Evolutionary conservation across 53 echinoderm and acorn worm genomes (phyloP).

Genomic region (Paracentrotus lividus): DNA sequence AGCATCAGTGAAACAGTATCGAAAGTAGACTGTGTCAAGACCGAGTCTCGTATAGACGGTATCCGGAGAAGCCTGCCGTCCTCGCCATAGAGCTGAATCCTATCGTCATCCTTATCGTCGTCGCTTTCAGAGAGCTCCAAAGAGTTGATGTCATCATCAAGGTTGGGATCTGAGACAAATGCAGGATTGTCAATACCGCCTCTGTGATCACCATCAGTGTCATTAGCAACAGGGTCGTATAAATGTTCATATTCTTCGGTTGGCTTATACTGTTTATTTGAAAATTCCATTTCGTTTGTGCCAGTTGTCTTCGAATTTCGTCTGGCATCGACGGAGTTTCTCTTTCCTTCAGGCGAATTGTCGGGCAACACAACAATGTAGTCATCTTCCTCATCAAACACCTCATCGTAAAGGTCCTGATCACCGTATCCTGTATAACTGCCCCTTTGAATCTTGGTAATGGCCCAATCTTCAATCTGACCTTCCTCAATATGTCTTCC

Average conservation of each 20-base stretch:
- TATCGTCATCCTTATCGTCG: background rate
- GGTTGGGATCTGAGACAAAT: background rate
- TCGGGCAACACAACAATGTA: background rate
- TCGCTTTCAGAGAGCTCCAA: conserved; percentile 3
- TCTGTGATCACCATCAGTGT: background rate
- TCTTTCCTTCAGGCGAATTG: background rate
- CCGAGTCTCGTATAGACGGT: background rate
- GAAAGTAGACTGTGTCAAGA: background rate
- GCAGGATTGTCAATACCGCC: background rate
- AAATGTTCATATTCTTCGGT: background rate
- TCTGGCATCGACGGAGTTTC: background rate
- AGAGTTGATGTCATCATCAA: background rate
- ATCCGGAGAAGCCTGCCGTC: conserved; percentile 15
- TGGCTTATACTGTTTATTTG: too few species aligned
- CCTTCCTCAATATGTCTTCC: background rate
- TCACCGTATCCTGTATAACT: too few species aligned
- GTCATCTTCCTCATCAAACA: conserved; percentile 36
- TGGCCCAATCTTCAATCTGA: background rate
- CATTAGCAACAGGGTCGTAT: background rate
- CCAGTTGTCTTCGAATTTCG: background rate
- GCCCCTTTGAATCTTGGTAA: background rate
- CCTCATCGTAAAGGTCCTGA: background rate
- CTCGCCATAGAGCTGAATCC: background rate
- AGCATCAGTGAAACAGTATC: background rate
- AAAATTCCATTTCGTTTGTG: background rate